Evolutionary conservation across 2,113 vertebrate genomes (phyloP).

Genomic region (Isichthys henryi): DNA sequence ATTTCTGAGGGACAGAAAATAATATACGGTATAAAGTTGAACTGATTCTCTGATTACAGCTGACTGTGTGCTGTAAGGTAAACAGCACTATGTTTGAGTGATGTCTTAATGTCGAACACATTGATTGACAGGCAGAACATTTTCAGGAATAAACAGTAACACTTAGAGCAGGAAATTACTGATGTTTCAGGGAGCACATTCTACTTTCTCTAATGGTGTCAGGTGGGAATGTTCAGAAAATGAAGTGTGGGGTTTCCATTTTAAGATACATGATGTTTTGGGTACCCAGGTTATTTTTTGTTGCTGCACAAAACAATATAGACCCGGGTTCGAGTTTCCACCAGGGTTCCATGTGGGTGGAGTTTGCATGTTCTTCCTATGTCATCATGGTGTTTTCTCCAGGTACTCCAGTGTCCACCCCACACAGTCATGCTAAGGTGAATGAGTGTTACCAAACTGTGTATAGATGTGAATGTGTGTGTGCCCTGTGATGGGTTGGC

Average conservation of each 20-base stretch:
- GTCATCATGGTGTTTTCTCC: background rate
- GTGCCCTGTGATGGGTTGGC: background rate
- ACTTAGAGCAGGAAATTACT: background rate
- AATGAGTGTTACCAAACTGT: background rate
- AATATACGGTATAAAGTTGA: background rate
- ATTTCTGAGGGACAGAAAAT: background rate
- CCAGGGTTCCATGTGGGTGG: background rate
- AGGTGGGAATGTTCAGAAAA: background rate
- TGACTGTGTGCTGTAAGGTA: background rate
- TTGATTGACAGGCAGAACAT: background rate
- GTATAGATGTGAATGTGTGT: background rate
- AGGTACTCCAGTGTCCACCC: background rate
- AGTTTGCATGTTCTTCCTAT: background rate
- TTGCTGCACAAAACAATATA: background rate
- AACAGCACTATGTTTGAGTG: background rate
- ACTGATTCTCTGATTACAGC: background rate
- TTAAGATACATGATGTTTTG: background rate
- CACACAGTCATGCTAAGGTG: background rate
- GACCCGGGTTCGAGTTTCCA: background rate
- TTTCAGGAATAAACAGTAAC: background rate
- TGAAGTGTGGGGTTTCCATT: background rate
- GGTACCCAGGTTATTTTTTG: background rate
- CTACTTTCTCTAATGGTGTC: background rate
- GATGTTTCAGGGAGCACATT: background rate
- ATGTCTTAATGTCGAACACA: background rate